Evolutionary conservation across 2,888 invertebrate genomes (phyloP).

Genomic region (Selenia dentaria): DNA sequence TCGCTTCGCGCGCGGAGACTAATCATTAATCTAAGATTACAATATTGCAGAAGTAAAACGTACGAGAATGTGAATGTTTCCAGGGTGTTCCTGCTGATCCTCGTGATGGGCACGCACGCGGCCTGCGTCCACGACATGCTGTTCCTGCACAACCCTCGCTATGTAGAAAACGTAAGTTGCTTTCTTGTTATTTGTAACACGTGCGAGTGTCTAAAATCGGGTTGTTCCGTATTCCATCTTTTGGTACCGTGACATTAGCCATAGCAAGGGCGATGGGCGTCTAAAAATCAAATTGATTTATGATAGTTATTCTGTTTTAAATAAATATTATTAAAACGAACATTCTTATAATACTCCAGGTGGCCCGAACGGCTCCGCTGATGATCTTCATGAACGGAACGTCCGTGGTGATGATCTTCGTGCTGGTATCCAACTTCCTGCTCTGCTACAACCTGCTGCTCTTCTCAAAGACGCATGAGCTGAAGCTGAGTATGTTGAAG

Average conservation of each 20-base stretch:
- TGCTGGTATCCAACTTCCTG: constrained; percentile 62
- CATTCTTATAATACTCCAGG: constrained; percentile 40
- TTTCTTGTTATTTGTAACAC: not conserved
- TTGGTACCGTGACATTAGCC: too few relatives aligned
- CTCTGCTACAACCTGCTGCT: constrained; percentile 60
- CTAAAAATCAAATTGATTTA: too few relatives aligned
- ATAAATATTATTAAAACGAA: too few relatives aligned
- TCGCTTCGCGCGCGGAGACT: too few relatives aligned
- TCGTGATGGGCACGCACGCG: constrained; percentile 55
- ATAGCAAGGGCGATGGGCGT: too few relatives aligned
- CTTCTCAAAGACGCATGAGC: constrained; percentile 37
- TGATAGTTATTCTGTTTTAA: too few relatives aligned
- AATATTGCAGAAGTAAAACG: too few relatives aligned
- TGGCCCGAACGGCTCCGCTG: constrained; percentile 44
- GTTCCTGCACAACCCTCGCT: constrained; percentile 54
- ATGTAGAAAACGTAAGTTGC: constrained; percentile 48
- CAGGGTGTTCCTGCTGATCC: constrained; percentile 52
- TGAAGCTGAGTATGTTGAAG: constrained; percentile 46
- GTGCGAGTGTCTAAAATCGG: too few relatives aligned
- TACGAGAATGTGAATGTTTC: too few relatives aligned
- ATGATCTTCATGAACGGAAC: constrained; percentile 64
- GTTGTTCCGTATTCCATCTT: too few relatives aligned
- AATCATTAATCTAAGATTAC: too few relatives aligned
- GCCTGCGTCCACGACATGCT: constrained; percentile 53
- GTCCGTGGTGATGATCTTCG: constrained; percentile 57